Evolutionary conservation across 2,888 invertebrate species (phyloP), one percentile per base, ranked within the genome.

Genomic region (Acronicta psi): DNA sequence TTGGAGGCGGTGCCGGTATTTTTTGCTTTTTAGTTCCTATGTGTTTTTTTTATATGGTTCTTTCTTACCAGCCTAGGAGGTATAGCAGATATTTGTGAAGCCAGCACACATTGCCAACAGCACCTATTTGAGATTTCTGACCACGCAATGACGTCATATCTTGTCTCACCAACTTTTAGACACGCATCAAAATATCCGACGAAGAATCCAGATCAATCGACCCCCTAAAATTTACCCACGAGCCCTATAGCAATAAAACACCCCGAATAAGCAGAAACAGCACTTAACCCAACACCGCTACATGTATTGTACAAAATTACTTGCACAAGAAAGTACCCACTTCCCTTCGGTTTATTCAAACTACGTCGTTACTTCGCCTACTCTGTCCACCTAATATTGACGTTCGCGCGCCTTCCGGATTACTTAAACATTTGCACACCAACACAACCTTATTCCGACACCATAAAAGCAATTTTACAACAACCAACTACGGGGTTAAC

Each of bases 261-360:
- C 55, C 68, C 61, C 62, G 50, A 65, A 67, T 47, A 54, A 60
- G 49, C 41, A 46, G 18, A 17, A 34, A 57, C 47, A 37, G 2
- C 62, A 56, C 62, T 69, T 65, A 46, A 23, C 41, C 18, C 14
- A 53, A 50, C 7, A 59, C 36, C 36, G 44, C 13, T 42, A 62
- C 49, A 50, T 46, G 62, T 68, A 68, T 55, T 62, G 63, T 69
- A 53, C 55, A 40, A 38, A 56, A 69, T 69, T 65, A 65, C 66
- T 70, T 65, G 34, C 70, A 52, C 65, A 55, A 56, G 68, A 69
- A 65, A 65, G 66, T 70, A 70, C 38, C 38, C 70, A 70, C 71
- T 69, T 69, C 71, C 71, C 66, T 70, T 53, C 66, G 42, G 65
- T 54, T 55, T 70, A 70, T 70, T 69, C 71, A 70, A 65, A 69